Base-by-base conservation (phyloP, 2,797 vertebrate species). In the Pipistrellus nathusii region DNA sequence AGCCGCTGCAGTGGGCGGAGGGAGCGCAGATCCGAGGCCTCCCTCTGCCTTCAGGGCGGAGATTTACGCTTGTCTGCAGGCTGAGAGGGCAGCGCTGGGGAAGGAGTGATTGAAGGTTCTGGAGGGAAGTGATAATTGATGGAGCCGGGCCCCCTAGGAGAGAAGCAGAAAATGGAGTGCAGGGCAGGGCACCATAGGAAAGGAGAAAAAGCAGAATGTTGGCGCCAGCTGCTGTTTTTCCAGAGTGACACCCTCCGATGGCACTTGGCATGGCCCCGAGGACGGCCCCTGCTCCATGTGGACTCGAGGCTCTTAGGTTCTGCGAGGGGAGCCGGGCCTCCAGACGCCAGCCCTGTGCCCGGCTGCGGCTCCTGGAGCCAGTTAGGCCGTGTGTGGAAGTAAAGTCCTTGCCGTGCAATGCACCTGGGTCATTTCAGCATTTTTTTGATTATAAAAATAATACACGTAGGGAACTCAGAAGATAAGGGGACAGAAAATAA, bases 61-160 rank as follows among this genome's bases (percentile, higher is more conserved):
- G 95, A 88, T 95, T 75, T 89, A 82, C 62, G 64, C 0, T 0
- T 25, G n/a, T 96, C 85, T 90, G 85, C 46, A 51, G 75, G 92
- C 80, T 25, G 48, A 53, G 46, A 68, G 51, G 77, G 92, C 46
- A 35, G 83, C 48, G 44, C 48, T 69, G 82, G 87, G 82, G 81
- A 85, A 90, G 92, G 77, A 78, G 46, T 87, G 83, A 82, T 75
- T 23, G 94, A 81, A 82, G 82, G 68, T 57, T 71, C 95, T 76
- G 55, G 90, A 81, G 93, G 85, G 72, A 92, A 72, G 72, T 80
- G 84, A 69, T 89, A 84, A 90, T 89, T 44, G 93, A 94, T 90
- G 84, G 93, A 25, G 9, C 55, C 85, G 5, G 48, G 66, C 86
- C 82, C 93, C 82, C 23, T 35, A 38, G 88, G 48, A 94, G 91